These are phyloP conservation scores for Temnothorax longispinosus DNA, from an alignment of 1,140 invertebrate genomes.

Conservation along the genomic window DNA sequence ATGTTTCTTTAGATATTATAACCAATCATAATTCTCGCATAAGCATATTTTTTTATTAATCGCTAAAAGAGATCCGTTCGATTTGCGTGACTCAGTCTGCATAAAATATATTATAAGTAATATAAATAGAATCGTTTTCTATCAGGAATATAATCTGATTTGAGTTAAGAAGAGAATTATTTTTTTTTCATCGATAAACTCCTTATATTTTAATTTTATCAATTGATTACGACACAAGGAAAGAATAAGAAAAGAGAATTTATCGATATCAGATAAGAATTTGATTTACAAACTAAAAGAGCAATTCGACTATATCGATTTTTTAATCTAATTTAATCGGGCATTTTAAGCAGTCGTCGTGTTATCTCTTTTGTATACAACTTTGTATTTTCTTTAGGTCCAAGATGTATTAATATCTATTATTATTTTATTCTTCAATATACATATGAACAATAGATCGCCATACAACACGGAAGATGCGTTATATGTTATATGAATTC, in stretches of 20 bases:
- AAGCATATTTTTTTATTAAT: neutral
- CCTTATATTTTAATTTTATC: neutral
- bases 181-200: neutral
- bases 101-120: neutral
- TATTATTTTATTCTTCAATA: neutral
- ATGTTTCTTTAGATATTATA: too few relatives aligned
- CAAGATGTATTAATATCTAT: neutral
- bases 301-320: neutral
- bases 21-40: too few relatives aligned
- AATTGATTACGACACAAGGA: neutral
- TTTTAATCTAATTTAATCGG: neutral
- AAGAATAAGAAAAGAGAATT: slow-evolving; percentile 22
- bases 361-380: neutral
- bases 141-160: slow-evolving; percentile 9
- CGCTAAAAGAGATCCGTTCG: too few relatives aligned
- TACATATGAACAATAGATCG: too few relatives aligned
- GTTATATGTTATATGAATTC: too few relatives aligned
- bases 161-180: slow-evolving; percentile 3
- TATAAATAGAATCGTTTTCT: neutral
- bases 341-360: neutral
- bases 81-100: neutral
- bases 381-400: neutral
- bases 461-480: too few relatives aligned
- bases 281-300: slow-evolving; percentile 14
- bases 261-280: slow-evolving; percentile 9